phyloP scores from a whole-genome alignment of 1,140 invertebrate species.

The Helicoverpa armigera region DNA sequence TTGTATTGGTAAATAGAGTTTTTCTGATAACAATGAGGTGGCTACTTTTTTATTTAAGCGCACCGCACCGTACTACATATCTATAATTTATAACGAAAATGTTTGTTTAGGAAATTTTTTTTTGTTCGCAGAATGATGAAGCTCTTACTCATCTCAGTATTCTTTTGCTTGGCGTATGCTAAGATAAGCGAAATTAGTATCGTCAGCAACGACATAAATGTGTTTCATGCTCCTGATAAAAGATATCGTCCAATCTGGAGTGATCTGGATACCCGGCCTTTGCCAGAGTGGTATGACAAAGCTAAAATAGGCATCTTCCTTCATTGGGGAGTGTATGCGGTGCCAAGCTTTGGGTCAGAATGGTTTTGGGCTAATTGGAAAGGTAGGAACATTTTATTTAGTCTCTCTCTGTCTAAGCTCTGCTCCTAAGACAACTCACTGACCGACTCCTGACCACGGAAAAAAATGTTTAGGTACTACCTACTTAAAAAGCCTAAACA shows the following conservation, averaged over 20 bases:
- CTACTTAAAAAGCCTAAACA: too few relatives aligned
- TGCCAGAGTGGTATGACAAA: slow-evolving; percentile 96
- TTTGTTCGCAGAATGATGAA: slow-evolving; percentile 50
- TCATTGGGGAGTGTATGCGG: slow-evolving; percentile 97
- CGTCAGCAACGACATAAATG: neutral
- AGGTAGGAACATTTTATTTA: slow-evolving; percentile 87
- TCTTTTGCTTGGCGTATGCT: slow-evolving; percentile 25
- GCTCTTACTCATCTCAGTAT: slow-evolving; percentile 30
- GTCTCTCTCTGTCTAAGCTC: too few relatives aligned
- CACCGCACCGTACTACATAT: too few relatives aligned
- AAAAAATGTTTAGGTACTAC: too few relatives aligned
- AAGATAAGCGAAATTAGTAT: slow-evolving; percentile 8
- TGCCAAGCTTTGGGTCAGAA: slow-evolving; percentile 94
- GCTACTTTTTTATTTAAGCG: too few relatives aligned
- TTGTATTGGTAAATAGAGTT: too few relatives aligned
- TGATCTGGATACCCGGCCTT: slow-evolving; percentile 93
- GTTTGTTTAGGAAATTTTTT: neutral
- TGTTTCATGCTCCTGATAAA: slow-evolving; percentile 24
- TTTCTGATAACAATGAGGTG: too few relatives aligned
- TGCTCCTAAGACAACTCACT: too few relatives aligned
- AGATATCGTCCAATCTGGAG: slow-evolving; percentile 90
- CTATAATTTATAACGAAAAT: too few relatives aligned
- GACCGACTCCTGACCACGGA: too few relatives aligned
- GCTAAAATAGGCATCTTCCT: slow-evolving; percentile 97
- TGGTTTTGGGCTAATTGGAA: slow-evolving; percentile 96